A percentile compares a stretch with the other conserved stretches of the same genome.
Evolutionary conservation across 2,797 vertebrate species (phyloP).

Genomic region (Acanthurus tractus): DNA sequence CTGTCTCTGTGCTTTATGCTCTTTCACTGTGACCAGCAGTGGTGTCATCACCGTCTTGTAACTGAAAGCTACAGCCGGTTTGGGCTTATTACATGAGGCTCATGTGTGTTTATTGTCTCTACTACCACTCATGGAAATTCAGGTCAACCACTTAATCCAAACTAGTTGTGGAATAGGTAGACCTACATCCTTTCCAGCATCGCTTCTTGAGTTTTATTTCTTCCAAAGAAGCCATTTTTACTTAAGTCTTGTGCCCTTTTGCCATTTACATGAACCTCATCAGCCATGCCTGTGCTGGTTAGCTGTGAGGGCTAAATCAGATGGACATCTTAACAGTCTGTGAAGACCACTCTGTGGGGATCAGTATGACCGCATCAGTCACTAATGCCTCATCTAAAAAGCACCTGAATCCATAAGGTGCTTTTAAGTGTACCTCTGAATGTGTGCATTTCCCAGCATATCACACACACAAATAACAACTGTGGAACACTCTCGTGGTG

Average conservation of each 20-base stretch:
- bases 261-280: conserved; percentile 36
- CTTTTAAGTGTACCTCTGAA: conserved; percentile 52
- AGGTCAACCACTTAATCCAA: conserved; percentile 54
- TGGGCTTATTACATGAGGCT: conserved; percentile 32
- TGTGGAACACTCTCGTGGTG: conserved; percentile 63
- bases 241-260: conserved; percentile 40
- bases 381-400: conserved; percentile 47
- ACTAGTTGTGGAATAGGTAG: conserved; percentile 32
- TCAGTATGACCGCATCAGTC: conserved; percentile 43
- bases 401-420: conserved; percentile 55
- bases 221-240: conserved; percentile 4
- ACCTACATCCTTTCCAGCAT: conserved; percentile 77
- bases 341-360: conserved; percentile 53
- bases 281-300: conserved; percentile 59
- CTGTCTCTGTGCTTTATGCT: conserved; percentile 74
- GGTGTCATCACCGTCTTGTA: conserved; percentile 44
- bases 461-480: conserved; percentile 61
- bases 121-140: conserved; percentile 66
- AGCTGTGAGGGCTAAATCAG: conserved; percentile 54
- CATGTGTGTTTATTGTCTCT: conserved; percentile 21
- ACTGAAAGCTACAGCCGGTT: conserved; percentile 60
- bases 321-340: conserved; percentile 70
- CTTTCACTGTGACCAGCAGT: conserved; percentile 60
- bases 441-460: conserved; percentile 63
- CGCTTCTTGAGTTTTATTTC: conserved; percentile 18